These are phyloP conservation scores for Aplodontia rufa DNA, from an alignment of 2,113 vertebrate genomes.

Conservation along the genomic window DNA sequence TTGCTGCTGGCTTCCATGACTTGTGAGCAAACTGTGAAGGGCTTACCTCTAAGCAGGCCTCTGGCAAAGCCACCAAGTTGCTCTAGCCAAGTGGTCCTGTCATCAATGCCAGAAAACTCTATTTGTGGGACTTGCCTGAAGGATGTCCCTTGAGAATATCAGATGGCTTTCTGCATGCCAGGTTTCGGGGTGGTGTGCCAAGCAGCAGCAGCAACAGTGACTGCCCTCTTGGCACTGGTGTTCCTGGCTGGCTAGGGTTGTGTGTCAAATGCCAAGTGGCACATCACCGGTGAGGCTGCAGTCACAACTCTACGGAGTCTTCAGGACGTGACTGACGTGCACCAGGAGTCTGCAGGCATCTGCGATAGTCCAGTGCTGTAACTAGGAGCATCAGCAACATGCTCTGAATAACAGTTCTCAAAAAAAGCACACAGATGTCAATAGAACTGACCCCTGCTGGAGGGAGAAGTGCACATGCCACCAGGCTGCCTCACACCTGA, in stretches of 20 bases:
- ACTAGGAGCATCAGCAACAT: not conserved
- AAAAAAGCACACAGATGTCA: not conserved
- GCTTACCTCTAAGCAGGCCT: not conserved
- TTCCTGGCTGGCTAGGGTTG: not conserved
- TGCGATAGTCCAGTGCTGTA: not conserved
- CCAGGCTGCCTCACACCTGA: slow-evolving; percentile 8
- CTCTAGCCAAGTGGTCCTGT: too few species aligned
- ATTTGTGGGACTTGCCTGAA: too few species aligned
- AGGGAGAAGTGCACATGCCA: slow-evolving; percentile 21
- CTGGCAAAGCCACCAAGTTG: not conserved
- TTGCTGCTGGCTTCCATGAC: not conserved
- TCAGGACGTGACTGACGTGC: not conserved
- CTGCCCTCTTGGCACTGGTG: not conserved
- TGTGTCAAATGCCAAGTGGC: accelerated
- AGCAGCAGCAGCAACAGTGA: not conserved
- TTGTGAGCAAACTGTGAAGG: not conserved
- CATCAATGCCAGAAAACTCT: not conserved
- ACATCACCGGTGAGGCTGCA: not conserved
- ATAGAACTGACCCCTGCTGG: not conserved
- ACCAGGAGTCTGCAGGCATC: not conserved
- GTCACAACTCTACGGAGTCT: not conserved
- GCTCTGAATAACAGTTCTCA: not conserved
- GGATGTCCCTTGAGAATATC: not conserved
- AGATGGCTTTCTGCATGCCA: not conserved
- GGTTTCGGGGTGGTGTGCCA: too few species aligned